Conservation (phyloP, 2,113 vertebrate species). For the Nansenia antarctica region DNA sequence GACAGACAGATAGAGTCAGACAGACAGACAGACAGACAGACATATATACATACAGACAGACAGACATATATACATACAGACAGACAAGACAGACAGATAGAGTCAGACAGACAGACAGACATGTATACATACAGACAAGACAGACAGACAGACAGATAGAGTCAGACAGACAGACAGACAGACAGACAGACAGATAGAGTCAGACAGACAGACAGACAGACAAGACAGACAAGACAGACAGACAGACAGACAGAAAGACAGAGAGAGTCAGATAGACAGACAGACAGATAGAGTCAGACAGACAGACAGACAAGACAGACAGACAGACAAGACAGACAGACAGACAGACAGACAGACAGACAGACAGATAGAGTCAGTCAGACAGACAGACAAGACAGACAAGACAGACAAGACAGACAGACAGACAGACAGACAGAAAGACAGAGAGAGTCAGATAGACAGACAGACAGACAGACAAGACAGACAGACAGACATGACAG, state of each 20-base stretch:
- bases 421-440: slow-evolving; percentile 1
- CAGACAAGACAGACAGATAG: slow-evolving; percentile 5
- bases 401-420: background rate
- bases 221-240: slow-evolving; percentile 11
- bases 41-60: no score
- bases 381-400: background rate
- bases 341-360: background rate
- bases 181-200: slow-evolving; percentile 1
- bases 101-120: slow-evolving; percentile 7
- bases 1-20: slow-evolving; percentile 3
- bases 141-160: no score
- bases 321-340: slow-evolving; percentile 7
- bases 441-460: background rate
- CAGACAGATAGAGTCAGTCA: slow-evolving; percentile 1
- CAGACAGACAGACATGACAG: background rate
- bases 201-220: background rate
- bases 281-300: background rate
- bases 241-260: background rate
- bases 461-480: slow-evolving; percentile 6
- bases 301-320: background rate
- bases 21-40: background rate
- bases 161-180: background rate
- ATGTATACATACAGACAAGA: background rate
- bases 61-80: background rate
- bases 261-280: background rate